phyloP scores from a whole-genome alignment of 2,113 vertebrate species.

The Aspidoscelis tigris region DNA sequence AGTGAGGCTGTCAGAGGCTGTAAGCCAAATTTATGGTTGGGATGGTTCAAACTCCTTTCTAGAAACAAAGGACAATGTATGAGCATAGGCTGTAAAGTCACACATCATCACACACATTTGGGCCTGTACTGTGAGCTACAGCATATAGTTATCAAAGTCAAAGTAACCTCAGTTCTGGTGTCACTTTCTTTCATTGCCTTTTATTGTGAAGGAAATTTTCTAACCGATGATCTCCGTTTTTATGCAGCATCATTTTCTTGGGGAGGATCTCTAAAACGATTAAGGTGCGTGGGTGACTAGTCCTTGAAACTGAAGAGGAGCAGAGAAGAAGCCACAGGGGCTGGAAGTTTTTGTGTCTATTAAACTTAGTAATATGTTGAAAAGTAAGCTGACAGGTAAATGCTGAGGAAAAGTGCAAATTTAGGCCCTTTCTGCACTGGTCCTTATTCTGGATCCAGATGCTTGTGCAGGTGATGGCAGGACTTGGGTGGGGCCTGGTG shows the following conservation, averaged over 20 bases:
- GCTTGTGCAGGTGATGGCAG: too few relatives aligned
- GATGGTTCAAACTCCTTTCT: conserved; percentile 28
- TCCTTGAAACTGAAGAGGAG: too few relatives aligned
- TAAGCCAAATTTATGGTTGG: conserved; percentile 48
- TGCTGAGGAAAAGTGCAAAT: too few relatives aligned
- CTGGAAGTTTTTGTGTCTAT: too few relatives aligned
- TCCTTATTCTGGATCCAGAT: too few relatives aligned
- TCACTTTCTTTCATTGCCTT: neutral
- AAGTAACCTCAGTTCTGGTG: conserved; percentile 54
- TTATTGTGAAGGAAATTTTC: conserved; percentile 25
- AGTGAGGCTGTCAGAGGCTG: conserved; percentile 30
- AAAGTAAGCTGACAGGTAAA: too few relatives aligned
- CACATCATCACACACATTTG: conserved; percentile 28
- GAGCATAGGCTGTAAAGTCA: conserved; percentile 22
- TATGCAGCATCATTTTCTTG: neutral
- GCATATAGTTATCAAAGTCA: conserved; percentile 46
- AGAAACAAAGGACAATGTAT: conserved; percentile 47
- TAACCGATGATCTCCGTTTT: neutral
- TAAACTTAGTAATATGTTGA: too few relatives aligned
- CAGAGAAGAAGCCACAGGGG: too few relatives aligned
- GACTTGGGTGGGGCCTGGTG: too few relatives aligned
- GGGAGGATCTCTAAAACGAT: neutral
- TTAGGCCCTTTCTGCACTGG: too few relatives aligned
- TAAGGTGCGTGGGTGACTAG: too few relatives aligned
- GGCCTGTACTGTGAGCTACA: conserved; percentile 29